phyloP scores from a whole-genome alignment of 2,797 vertebrate species.

The Pseudocheirus occidentalis region DNA sequence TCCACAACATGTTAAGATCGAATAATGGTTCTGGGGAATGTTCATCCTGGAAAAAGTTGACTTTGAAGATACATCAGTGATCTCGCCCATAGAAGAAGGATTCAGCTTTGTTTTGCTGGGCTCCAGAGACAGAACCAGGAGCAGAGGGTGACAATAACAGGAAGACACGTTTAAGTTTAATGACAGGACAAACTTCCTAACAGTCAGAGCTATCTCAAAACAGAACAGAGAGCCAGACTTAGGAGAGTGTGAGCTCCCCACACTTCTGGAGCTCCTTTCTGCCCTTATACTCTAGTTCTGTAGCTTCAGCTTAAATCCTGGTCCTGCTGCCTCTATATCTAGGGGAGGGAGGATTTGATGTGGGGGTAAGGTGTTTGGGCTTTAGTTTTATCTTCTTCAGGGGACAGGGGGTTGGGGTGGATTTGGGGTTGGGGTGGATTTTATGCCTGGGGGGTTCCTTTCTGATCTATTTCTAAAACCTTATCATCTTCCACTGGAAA shows the following conservation, averaged over 20 bases:
- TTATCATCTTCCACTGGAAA: background rate
- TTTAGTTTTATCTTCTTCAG: background rate
- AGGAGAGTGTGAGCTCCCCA: background rate
- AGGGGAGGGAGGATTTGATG: fast-evolving
- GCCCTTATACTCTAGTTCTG: background rate
- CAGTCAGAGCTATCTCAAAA: background rate
- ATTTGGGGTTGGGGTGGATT: background rate
- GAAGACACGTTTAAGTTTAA: background rate
- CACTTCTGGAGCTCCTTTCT: background rate
- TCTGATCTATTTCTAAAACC: background rate
- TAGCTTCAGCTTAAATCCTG: background rate
- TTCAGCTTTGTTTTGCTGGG: background rate
- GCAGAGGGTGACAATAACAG: background rate
- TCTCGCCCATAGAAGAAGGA: background rate
- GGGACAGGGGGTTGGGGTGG: background rate
- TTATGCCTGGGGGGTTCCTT: background rate
- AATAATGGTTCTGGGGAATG: background rate
- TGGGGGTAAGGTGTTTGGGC: background rate
- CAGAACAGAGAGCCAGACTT: background rate
- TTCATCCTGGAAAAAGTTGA: background rate
- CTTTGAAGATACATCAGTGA: background rate
- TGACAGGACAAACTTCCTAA: background rate
- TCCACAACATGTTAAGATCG: background rate
- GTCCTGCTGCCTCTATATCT: background rate
- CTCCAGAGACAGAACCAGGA: background rate